Evolutionary conservation across 2,797 vertebrate species (phyloP).

Genomic region (Petrocephalus sullivani): DNA sequence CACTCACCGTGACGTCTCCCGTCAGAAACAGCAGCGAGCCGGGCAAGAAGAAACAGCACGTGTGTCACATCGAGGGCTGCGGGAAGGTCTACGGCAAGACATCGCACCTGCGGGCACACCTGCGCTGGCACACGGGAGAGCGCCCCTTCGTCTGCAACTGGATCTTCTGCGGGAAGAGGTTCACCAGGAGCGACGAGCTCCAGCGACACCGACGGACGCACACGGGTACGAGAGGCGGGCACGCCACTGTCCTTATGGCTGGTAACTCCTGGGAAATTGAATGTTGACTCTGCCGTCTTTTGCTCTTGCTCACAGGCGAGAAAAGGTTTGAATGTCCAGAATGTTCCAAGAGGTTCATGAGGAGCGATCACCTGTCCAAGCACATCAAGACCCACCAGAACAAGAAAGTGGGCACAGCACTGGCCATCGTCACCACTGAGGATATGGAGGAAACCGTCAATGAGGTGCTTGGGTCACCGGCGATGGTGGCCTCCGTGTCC

Average conservation of each 20-base stretch:
- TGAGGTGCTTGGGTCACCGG: slow-evolving; percentile 82
- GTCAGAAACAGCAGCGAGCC: slow-evolving; percentile 86
- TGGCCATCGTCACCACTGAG: slow-evolving; percentile 95
- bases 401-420: slow-evolving; percentile 88
- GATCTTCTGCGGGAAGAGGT: slow-evolving; percentile 98
- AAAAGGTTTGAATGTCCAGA: slow-evolving; percentile 98
- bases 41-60: slow-evolving; percentile 97
- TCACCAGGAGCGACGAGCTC: slow-evolving; percentile 93
- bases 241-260: neutral
- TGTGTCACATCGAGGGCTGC: slow-evolving; percentile 98
- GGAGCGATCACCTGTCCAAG: slow-evolving; percentile 98
- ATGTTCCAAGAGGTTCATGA: slow-evolving; percentile 98
- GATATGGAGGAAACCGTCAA: slow-evolving; percentile 91
- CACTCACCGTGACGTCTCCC: slow-evolving; percentile 51
- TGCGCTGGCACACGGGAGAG: slow-evolving; percentile 98
- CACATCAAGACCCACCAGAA: slow-evolving; percentile 99
- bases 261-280: neutral
- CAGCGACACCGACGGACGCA: slow-evolving; percentile 96
- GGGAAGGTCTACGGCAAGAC: slow-evolving; percentile 98
- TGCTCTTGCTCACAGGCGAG: slow-evolving; percentile 67
- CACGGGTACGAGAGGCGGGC: slow-evolving; percentile 69
- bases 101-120: slow-evolving; percentile 92
- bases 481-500: slow-evolving; percentile 88
- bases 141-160: slow-evolving; percentile 98
- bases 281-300: neutral